Conservation (phyloP, 2,888 invertebrate genomes). For the Trachelus troglodyta region DNA sequence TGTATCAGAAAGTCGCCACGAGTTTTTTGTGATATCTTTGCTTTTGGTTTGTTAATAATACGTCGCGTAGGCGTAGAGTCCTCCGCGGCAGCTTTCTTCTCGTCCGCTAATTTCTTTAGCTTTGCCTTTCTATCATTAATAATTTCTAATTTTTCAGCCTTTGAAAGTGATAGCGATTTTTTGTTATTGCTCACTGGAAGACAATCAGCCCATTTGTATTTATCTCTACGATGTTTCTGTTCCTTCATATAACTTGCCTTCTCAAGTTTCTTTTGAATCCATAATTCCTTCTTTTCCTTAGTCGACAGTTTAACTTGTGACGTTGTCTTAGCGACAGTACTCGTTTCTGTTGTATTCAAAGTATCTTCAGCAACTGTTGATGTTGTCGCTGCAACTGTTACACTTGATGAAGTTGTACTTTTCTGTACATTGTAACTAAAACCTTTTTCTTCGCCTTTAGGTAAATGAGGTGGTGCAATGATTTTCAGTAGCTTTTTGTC, state of each 20-base stretch:
- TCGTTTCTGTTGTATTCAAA: background rate
- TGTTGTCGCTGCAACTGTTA: too few relatives aligned
- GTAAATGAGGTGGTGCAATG: conserved; percentile 40
- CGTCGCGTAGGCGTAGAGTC: conserved; percentile 30
- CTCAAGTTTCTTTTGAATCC: conserved; percentile 21
- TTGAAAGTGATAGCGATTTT: conserved; percentile 20
- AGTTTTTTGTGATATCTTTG: conserved; percentile 69
- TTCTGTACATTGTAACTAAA: conserved; percentile 24
- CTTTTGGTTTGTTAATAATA: conserved; percentile 45
- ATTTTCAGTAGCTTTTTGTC: conserved; percentile 37
- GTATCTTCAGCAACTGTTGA: background rate
- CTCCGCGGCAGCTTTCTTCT: conserved; percentile 55
- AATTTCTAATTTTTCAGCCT: conserved; percentile 43
- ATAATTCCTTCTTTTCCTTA: conserved; percentile 20
- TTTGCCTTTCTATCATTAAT: conserved; percentile 65
- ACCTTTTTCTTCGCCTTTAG: conserved; percentile 27
- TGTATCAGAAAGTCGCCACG: conserved; percentile 70
- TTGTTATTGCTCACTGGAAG: conserved; percentile 22
- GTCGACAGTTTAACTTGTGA: conserved; percentile 4
- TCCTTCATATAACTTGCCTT: conserved; percentile 29
- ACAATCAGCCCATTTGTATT: conserved; percentile 34
- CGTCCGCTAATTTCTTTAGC: conserved; percentile 68
- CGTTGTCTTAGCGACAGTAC: background rate
- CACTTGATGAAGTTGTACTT: background rate
- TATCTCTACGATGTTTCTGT: conserved; percentile 27